A percentile compares a stretch with the other conserved stretches of the same genome.
Conservation (phyloP, 2,888 invertebrate genomes). For the Plebejus argus region DNA sequence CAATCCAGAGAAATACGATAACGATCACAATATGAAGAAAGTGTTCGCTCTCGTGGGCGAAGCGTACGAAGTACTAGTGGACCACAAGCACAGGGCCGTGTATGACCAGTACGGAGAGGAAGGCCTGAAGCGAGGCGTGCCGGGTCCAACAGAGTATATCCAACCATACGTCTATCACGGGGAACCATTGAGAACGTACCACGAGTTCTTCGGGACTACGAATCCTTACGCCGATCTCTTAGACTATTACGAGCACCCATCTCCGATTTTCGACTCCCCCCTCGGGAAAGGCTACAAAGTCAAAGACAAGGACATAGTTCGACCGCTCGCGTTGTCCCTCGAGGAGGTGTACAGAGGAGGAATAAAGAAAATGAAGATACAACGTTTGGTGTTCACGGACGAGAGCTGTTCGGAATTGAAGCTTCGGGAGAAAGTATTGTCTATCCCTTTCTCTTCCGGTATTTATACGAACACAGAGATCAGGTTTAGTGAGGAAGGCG, state of each 20-base stretch:
- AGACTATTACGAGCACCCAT: conserved; percentile 83
- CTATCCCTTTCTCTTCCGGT: conserved; percentile 88
- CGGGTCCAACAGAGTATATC: conserved; percentile 83
- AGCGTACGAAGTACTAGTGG: conserved; percentile 89
- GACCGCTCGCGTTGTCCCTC: conserved; percentile 74
- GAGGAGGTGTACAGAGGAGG: conserved; percentile 86
- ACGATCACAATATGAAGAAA: conserved; percentile 69
- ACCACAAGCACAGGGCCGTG: conserved; percentile 85
- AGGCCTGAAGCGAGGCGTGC: conserved; percentile 90
- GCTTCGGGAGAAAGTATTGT: conserved; percentile 86
- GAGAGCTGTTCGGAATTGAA: conserved; percentile 83
- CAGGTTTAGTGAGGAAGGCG: conserved; percentile 89
- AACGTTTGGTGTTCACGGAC: conserved; percentile 84
- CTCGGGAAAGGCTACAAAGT: conserved; percentile 83
- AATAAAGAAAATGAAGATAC: conserved; percentile 91
- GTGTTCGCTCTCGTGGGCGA: conserved; percentile 85
- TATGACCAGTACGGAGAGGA: conserved; percentile 96
- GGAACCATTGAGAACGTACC: conserved; percentile 86
- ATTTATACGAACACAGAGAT: conserved; percentile 87
- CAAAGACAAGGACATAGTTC: conserved; percentile 76
- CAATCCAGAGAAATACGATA: conserved; percentile 79
- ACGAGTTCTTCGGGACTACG: conserved; percentile 90
- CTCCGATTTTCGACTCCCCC: conserved; percentile 82
- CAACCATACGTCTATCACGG: conserved; percentile 91
- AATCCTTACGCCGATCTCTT: conserved; percentile 91